Percentiles rank a stretch among this genome's conserved stretches.
phyloP scores from a whole-genome alignment of 2,113 vertebrate genomes.

The Ophthalmolycus amberensis region DNA sequence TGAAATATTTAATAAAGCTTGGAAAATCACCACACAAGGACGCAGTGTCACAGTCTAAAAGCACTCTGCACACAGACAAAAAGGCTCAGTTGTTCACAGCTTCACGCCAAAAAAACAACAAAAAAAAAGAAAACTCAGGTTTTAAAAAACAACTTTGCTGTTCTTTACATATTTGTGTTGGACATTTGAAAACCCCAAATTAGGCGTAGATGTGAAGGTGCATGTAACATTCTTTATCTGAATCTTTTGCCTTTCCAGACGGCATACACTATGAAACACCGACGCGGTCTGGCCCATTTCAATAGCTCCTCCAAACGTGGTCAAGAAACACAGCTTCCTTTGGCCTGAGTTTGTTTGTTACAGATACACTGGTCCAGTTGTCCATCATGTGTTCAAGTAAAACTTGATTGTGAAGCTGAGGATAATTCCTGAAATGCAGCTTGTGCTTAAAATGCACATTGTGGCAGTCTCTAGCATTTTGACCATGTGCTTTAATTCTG shows the following conservation, averaged over 20 bases:
- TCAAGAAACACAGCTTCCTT: not conserved
- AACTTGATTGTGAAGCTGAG: too few relatives aligned
- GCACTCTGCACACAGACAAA: not conserved
- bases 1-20: slow-evolving; percentile 33
- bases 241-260: not conserved
- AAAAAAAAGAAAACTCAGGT: not conserved
- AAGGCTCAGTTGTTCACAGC: not conserved
- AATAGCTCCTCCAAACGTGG: not conserved
- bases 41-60: slow-evolving; percentile 15
- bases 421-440: too few relatives aligned
- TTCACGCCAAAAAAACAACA: not conserved
- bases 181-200: not conserved
- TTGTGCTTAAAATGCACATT: too few relatives aligned
- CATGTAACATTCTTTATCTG: not conserved
- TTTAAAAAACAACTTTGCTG: not conserved
- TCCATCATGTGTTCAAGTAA: not conserved
- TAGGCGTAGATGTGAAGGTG: not conserved
- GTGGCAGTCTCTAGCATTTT: too few relatives aligned
- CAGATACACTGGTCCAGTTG: not conserved
- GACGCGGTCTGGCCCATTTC: not conserved
- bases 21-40: slow-evolving; percentile 38
- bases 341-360: not conserved
- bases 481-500: too few relatives aligned
- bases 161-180: not conserved
- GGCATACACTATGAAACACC: not conserved